These are phyloP conservation scores for Mayetiola destructor DNA, from an alignment of 2,888 invertebrate species.

Conservation along the genomic window DNA sequence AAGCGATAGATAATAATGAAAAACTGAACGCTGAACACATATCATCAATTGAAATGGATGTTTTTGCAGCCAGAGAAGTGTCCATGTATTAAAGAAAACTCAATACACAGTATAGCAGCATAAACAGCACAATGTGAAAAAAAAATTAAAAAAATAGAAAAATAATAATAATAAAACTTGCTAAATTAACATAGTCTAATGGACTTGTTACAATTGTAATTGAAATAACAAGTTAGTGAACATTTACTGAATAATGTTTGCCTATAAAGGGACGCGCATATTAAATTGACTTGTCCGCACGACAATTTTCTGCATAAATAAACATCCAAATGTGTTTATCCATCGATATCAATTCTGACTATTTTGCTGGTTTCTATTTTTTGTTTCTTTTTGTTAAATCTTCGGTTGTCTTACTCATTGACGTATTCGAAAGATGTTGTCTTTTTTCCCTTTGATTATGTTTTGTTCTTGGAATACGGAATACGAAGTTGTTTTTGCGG, in stretches of 20 bases:
- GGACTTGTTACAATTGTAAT: constrained; percentile 12
- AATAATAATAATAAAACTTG: not conserved
- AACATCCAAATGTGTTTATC: not conserved
- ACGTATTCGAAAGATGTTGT: too few species aligned
- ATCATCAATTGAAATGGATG: not conserved
- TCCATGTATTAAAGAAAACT: too few species aligned
- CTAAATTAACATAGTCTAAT: constrained; percentile 6
- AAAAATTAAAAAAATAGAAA: not conserved
- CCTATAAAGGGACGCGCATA: not conserved
- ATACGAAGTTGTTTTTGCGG: not conserved
- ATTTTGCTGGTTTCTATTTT: not conserved
- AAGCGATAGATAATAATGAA: not conserved
- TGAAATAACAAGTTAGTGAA: constrained; percentile 11
- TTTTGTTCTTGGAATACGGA: not conserved
- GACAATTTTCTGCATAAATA: constrained; percentile 7
- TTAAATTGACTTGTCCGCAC: constrained; percentile 3
- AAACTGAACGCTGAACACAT: too few species aligned
- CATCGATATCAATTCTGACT: not conserved
- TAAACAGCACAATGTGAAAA: too few species aligned
- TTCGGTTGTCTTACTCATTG: not conserved
- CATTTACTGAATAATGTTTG: constrained; percentile 6
- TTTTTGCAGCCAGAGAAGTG: too few species aligned
- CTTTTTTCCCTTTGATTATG: not conserved
- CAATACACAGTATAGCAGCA: too few species aligned
- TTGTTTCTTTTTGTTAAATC: not conserved